Evolutionary conservation across 2,113 vertebrate species (phyloP).

Genomic region (Lasiurus borealis): DNA sequence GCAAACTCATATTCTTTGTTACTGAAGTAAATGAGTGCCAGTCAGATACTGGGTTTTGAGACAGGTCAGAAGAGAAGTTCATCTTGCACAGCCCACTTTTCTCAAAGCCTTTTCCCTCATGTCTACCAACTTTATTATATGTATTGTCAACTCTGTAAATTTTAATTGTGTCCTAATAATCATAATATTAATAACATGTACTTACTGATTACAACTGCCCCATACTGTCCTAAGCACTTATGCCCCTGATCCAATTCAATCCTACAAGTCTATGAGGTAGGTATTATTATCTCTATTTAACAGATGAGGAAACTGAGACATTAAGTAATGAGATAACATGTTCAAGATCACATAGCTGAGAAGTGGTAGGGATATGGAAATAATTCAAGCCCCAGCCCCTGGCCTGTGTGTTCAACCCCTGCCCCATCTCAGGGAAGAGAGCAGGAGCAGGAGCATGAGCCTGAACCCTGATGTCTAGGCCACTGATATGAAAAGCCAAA

Average conservation of each 20-base stretch:
- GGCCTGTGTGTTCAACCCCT: not conserved
- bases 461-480: not conserved
- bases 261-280: not conserved
- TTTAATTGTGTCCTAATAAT: not conserved
- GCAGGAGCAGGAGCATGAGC: not conserved
- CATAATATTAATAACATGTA: not conserved
- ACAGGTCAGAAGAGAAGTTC: not conserved
- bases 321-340: not conserved
- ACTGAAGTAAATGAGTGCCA: not conserved
- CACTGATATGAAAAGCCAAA: slow-evolving; percentile 29
- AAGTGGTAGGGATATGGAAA: not conserved
- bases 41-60: not conserved
- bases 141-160: not conserved
- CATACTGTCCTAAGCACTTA: not conserved
- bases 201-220: not conserved
- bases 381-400: not conserved
- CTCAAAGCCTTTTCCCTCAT: not conserved
- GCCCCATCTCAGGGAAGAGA: not conserved
- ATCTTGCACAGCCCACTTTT: not conserved
- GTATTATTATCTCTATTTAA: not conserved
- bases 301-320: slow-evolving; percentile 11
- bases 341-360: not conserved
- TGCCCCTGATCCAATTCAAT: not conserved
- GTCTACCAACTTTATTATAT: not conserved
- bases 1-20: not conserved